Conservation (phyloP, 1,140 invertebrate species). For the Formica selysi region DNA sequence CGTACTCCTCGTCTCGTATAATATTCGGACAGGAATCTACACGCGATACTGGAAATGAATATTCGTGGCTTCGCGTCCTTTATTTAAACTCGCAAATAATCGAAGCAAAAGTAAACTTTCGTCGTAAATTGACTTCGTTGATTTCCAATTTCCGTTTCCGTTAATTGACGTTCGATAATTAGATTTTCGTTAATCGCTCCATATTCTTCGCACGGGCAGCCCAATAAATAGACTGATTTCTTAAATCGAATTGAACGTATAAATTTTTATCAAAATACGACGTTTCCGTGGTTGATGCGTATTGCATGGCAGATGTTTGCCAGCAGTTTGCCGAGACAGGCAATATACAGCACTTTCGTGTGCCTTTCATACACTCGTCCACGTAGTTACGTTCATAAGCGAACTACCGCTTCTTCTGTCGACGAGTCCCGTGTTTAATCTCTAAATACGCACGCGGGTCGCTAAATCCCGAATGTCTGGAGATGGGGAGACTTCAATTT, state of each 20-base stretch:
- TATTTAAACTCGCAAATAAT: not conserved
- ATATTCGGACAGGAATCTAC: constrained; percentile 21
- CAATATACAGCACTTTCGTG: constrained; percentile 32
- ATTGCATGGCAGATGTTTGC: constrained; percentile 20
- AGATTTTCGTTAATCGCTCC: not conserved
- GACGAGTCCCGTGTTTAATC: constrained; percentile 25
- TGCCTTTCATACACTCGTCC: not conserved
- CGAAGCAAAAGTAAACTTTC: not conserved
- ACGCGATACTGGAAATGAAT: not conserved
- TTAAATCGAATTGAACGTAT: constrained; percentile 1
- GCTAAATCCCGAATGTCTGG: constrained; percentile 27
- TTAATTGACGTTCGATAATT: constrained; percentile 30
- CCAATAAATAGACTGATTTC: not conserved
- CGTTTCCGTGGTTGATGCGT: constrained; percentile 20
- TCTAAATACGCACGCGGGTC: constrained; percentile 29
- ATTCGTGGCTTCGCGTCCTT: not conserved
- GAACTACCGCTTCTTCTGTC: not conserved
- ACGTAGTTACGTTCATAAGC: constrained; percentile 39
- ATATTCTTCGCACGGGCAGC: not conserved
- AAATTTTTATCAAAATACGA: constrained; percentile 23
- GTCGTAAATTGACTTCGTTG: not conserved
- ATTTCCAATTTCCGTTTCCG: not conserved
- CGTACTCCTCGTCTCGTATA: not conserved
- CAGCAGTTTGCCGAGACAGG: constrained; percentile 31
- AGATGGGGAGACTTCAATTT: constrained; percentile 26